Evolutionary conservation across 2,797 vertebrate species (phyloP), one percentile per base, ranked within the genome.

Genomic region (Gobio occitaniae): DNA sequence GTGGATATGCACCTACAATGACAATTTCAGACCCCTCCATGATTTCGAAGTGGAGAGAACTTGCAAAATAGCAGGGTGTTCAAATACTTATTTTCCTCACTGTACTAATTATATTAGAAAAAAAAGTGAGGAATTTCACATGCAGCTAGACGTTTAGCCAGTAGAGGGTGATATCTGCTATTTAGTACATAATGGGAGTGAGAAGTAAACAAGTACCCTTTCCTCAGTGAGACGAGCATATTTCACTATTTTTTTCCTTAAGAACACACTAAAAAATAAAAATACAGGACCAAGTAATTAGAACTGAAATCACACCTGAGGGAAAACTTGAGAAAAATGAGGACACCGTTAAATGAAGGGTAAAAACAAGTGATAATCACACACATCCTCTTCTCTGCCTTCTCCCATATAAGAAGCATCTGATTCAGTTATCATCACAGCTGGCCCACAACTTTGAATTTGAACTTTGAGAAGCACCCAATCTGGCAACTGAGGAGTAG

Each of bases 401-500:
- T 66, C n/a, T 71, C 71, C 48, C 75, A 54, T 83, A 36, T 84
- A 41, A 82, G 50, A 52, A 36, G 50, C 47, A 81, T 69, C 68
- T 69, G 78, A 81, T 74, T 86, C 63, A 85, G 71, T 41, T 50
- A 72, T 76, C 56, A 50, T 76, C 50, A 56, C 76, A 85, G 76
- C 82, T 89, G 85, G 70, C 50, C 4, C 19, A 48, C 69, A 80
- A 70, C 32, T 54, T 32, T 48, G 15, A 25, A 25, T 25, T 13
- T 52, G 61, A 44, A 59, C 38, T 25, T 32, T 80, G 75, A 87
- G 81, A 86, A 59, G n/a, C 15, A 2, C 59, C 47, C 80, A 71
- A 87, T 87, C 84, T 88, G 89, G 76, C 78, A 85, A 80, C 59
- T 75, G 7, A 36, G 32, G n/a, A 29, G 63, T 21, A 86, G 54